Evolutionary conservation across 2,797 vertebrate species (phyloP).

Genomic region (Remorina albescens): DNA sequence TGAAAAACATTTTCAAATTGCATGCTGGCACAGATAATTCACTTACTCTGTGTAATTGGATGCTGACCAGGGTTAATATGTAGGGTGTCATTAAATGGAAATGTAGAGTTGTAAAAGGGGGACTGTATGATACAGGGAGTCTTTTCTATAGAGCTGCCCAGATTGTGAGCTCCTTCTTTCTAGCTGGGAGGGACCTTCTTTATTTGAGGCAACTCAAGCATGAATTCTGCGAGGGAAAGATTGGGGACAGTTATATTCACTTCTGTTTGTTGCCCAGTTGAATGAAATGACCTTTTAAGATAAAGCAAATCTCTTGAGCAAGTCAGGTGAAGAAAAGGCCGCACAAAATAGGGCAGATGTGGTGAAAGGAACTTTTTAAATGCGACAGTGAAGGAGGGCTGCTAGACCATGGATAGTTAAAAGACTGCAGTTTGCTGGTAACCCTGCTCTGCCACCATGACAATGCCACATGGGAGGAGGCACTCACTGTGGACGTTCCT

Average conservation of each 20-base stretch:
- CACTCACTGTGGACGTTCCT: slow-evolving; percentile 57
- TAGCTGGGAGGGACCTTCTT: slow-evolving; percentile 87
- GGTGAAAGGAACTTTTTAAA: slow-evolving; percentile 85
- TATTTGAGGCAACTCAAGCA: slow-evolving; percentile 98
- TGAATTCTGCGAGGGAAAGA: slow-evolving; percentile 96
- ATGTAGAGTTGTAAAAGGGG: slow-evolving; percentile 97
- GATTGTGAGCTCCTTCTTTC: slow-evolving; percentile 93
- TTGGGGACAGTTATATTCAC: slow-evolving; percentile 99
- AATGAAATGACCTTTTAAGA: slow-evolving; percentile 98
- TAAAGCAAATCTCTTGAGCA: slow-evolving; percentile 95
- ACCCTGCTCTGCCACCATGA: slow-evolving; percentile 66
- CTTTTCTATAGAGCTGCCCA: slow-evolving; percentile 95
- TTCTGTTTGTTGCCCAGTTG: slow-evolving; percentile 93
- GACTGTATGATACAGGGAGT: slow-evolving; percentile 98
- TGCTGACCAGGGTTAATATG: slow-evolving; percentile 99
- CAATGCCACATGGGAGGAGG: slow-evolving; percentile 72
- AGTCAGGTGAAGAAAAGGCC: slow-evolving; percentile 94
- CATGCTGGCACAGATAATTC: slow-evolving; percentile 97
- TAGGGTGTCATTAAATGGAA: slow-evolving; percentile 99
- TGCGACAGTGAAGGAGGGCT: slow-evolving; percentile 69
- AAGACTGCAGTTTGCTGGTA: slow-evolving; percentile 72
- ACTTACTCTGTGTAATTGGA: slow-evolving; percentile 99
- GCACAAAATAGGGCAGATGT: slow-evolving; percentile 91
- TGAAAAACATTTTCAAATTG: slow-evolving; percentile 98
- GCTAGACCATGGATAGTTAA: slow-evolving; percentile 71